Conservation (phyloP, 1,140 invertebrate genomes). For the Nylanderia fulva region DNA sequence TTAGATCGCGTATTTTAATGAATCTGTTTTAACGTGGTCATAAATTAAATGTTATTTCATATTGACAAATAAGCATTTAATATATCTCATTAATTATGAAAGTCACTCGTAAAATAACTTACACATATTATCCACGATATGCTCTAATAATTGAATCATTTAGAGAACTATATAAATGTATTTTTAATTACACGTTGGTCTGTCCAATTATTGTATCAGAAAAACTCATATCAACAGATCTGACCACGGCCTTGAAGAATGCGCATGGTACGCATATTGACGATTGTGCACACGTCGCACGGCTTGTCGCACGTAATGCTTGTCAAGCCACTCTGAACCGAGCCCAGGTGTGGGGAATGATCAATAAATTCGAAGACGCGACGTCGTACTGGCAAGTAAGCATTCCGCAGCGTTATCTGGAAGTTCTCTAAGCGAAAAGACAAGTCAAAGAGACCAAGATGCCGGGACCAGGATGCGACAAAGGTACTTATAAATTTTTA, state of each 20-base stretch:
- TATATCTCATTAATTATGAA: neutral
- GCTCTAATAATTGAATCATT: neutral
- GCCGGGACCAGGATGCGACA: conserved; percentile 81
- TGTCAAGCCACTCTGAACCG: conserved; percentile 66
- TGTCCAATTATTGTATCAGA: neutral
- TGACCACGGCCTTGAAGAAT: conserved; percentile 66
- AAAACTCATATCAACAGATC: neutral
- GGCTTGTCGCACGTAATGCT: conserved; percentile 40
- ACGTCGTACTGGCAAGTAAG: conserved; percentile 68
- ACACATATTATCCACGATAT: neutral
- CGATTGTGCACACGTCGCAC: conserved; percentile 77
- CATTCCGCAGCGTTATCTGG: conserved; percentile 42
- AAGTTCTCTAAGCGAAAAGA: conserved; percentile 33
- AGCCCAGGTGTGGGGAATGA: conserved; percentile 72
- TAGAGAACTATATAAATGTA: neutral
- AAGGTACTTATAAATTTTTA: conserved; percentile 63
- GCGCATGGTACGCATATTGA: conserved; percentile 77
- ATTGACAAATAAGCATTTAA: neutral
- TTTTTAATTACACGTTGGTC: neutral
- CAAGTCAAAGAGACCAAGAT: conserved; percentile 70
- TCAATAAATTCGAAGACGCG: conserved; percentile 82
- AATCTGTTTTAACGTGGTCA: neutral
- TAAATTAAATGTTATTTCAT: neutral
- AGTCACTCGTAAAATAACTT: neutral
- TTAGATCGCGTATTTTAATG: neutral